Evolutionary conservation across 2,888 invertebrate species (phyloP).

Genomic region (Keiferia lycopersicella): DNA sequence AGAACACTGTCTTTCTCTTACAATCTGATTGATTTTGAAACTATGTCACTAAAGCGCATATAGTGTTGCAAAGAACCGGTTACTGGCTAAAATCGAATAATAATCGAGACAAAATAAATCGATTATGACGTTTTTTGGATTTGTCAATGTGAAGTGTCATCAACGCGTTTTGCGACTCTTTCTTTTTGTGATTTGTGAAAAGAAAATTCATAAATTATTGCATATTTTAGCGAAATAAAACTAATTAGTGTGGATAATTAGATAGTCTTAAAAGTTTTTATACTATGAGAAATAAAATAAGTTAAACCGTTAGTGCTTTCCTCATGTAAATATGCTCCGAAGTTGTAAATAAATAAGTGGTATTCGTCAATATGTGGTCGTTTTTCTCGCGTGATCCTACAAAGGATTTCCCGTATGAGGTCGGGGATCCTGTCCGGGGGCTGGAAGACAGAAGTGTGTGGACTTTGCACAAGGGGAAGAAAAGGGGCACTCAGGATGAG

Average conservation of each 20-base stretch:
- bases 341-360: conserved; percentile 58
- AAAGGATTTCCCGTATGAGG: conserved; percentile 97
- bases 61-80: conserved; percentile 10
- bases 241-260: not conserved
- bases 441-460: conserved; percentile 93
- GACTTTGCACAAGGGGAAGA: conserved; percentile 95
- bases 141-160: conserved; percentile 18
- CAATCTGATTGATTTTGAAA: not conserved
- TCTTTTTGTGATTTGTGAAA: conserved; percentile 19
- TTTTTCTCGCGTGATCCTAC: conserved; percentile 98
- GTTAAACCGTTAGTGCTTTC: conserved; percentile 36
- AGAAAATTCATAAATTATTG: conserved; percentile 5
- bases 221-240: conserved; percentile 10
- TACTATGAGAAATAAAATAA: conserved; percentile 26
- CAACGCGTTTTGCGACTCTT: conserved; percentile 17
- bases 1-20: not conserved
- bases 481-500: conserved; percentile 92
- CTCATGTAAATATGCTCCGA: conserved; percentile 46
- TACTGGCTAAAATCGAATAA: not conserved
- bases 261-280: conserved; percentile 26
- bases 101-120: not conserved
- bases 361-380: conserved; percentile 91
- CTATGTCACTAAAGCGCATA: not conserved
- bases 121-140: not conserved
- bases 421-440: conserved; percentile 90